These are phyloP conservation scores for Tachyglossus aculeatus DNA, from an alignment of 2,797 vertebrate species.

Conservation along the genomic window DNA sequence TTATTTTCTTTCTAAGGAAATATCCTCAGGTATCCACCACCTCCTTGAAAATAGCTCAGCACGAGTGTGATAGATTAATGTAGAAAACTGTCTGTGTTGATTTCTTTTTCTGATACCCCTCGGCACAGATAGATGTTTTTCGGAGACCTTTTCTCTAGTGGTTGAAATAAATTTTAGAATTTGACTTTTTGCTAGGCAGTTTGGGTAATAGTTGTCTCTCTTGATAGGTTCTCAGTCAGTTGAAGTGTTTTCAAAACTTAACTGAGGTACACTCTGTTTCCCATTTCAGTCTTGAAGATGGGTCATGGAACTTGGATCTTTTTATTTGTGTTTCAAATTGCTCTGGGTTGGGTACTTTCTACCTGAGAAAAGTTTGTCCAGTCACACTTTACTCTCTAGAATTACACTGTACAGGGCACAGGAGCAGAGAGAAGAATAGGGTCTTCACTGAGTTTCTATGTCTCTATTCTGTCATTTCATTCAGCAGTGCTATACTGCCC, in stretches of 20 bases:
- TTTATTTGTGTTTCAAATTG: too few species aligned
- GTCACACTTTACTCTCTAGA: too few species aligned
- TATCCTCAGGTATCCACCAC: conserved; percentile 7
- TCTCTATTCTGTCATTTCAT: too few species aligned
- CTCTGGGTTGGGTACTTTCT: too few species aligned
- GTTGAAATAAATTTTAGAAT: conserved; percentile 5
- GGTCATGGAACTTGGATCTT: too few species aligned
- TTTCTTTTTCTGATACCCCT: conserved; percentile 28
- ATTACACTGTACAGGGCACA: too few species aligned
- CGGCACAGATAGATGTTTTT: background rate
- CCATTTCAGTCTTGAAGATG: too few species aligned
- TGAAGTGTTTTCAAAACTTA: background rate
- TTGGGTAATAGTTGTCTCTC: background rate
- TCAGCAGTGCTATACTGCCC: too few species aligned
- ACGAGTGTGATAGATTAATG: conserved; percentile 14
- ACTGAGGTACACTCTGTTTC: background rate
- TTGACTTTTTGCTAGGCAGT: background rate
- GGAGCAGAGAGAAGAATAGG: too few species aligned
- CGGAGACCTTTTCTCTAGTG: background rate
- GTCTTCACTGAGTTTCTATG: too few species aligned
- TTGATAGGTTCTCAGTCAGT: background rate
- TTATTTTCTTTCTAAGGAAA: conserved; percentile 1
- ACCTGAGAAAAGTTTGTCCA: too few species aligned
- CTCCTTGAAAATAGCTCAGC: conserved; percentile 26
- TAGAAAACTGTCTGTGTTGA: background rate